phyloP scores from a whole-genome alignment of 2,888 invertebrate species.

The Prosopocoilus inquinatus region DNA sequence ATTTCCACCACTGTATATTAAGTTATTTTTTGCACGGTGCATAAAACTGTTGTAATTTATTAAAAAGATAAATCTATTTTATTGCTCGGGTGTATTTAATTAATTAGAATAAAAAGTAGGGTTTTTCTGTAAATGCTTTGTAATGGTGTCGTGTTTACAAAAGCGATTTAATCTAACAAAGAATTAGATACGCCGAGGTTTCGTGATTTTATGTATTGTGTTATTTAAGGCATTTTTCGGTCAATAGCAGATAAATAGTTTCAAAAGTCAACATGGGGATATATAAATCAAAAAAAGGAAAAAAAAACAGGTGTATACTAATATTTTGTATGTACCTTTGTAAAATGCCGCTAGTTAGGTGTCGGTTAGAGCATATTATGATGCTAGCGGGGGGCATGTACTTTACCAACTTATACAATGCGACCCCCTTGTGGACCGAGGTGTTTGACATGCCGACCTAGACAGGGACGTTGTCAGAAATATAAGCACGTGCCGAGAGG shows the following conservation, averaged over 20 bases:
- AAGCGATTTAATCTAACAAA: no score
- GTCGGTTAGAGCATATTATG: slow-evolving; percentile 49
- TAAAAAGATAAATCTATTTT: not conserved
- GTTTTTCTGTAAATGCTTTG: not conserved
- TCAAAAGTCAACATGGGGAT: slow-evolving; percentile 35
- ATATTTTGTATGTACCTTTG: slow-evolving; percentile 44
- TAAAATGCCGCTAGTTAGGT: slow-evolving; percentile 46
- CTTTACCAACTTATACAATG: slow-evolving; percentile 48
- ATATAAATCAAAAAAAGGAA: slow-evolving; percentile 29
- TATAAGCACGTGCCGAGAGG: not conserved
- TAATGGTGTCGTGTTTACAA: no score
- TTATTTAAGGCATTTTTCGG: slow-evolving; percentile 11
- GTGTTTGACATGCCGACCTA: slow-evolving; percentile 48
- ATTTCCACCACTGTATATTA: no score
- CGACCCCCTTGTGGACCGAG: slow-evolving; percentile 43
- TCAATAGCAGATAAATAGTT: slow-evolving; percentile 34
- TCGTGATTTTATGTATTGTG: not conserved
- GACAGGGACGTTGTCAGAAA: slow-evolving; percentile 37
- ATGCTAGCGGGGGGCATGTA: slow-evolving; percentile 48
- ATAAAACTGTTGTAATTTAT: no score
- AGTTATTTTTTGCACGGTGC: no score
- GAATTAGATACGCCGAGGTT: no score
- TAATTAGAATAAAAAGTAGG: not conserved
- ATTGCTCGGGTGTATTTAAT: not conserved
- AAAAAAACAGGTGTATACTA: slow-evolving; percentile 39